A percentile compares a stretch with the other conserved stretches of the same genome.
phyloP scores from a whole-genome alignment of 2,888 invertebrate species.

The Punctoribates punctum region DNA sequence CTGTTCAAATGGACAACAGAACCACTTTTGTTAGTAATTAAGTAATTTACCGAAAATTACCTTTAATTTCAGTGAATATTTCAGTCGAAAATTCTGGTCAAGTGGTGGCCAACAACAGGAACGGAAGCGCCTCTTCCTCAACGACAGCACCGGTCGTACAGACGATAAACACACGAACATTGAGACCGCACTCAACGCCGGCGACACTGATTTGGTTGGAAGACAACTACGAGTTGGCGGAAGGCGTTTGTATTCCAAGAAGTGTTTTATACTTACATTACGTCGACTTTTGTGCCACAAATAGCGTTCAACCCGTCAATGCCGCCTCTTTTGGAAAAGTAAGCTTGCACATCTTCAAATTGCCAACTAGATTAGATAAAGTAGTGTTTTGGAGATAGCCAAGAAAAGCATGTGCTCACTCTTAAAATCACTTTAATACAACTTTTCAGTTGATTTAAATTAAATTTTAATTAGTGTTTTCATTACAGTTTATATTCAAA shows the following conservation, averaged over 20 bases:
- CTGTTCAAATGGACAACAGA: neutral
- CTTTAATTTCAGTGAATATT: neutral
- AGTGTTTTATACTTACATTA: conserved; percentile 58
- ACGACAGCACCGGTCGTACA: neutral
- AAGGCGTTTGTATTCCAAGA: conserved; percentile 58
- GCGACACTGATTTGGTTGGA: conserved; percentile 54
- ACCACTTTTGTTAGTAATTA: neutral
- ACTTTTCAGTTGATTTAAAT: too few relatives aligned
- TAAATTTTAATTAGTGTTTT: too few relatives aligned
- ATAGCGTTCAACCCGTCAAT: conserved; percentile 57
- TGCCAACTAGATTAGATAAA: too few relatives aligned
- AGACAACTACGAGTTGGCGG: conserved; percentile 58
- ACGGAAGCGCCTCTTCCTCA: neutral
- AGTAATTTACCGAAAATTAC: neutral
- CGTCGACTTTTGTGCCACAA: conserved; percentile 57
- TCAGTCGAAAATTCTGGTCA: neutral
- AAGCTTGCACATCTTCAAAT: too few relatives aligned
- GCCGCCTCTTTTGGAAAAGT: conserved; percentile 60
- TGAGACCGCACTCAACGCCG: conserved; percentile 53
- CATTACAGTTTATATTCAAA: too few relatives aligned
- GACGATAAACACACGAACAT: conserved; percentile 33
- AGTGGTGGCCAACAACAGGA: neutral
- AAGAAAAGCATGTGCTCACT: too few relatives aligned
- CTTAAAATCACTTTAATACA: too few relatives aligned
- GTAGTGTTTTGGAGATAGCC: too few relatives aligned